A percentile compares a stretch with the other conserved stretches of the same genome.
phyloP scores from a whole-genome alignment of 2,113 vertebrate species.

The Ammodytes marinus region DNA sequence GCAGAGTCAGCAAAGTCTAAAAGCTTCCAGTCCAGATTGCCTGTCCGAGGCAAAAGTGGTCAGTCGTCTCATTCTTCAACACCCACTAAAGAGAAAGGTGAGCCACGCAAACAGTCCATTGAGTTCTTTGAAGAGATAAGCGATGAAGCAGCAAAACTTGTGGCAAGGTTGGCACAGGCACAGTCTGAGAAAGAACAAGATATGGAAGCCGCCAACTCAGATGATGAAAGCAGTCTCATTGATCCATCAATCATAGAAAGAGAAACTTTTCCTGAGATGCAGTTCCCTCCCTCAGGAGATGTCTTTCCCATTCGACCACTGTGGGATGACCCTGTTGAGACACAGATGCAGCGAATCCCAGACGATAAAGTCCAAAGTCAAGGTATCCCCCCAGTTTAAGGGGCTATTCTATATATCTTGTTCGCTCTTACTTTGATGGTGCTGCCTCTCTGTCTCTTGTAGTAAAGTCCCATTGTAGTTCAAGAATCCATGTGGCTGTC shows the following conservation, averaged over 20 bases:
- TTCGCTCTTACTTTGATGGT: slow-evolving; percentile 86
- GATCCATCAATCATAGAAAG: slow-evolving; percentile 95
- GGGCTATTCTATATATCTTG: slow-evolving; percentile 90
- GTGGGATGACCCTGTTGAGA: slow-evolving; percentile 98
- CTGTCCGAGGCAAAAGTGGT: slow-evolving; percentile 89
- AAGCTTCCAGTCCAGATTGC: slow-evolving; percentile 91
- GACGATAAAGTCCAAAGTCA: slow-evolving; percentile 95
- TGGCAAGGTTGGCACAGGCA: slow-evolving; percentile 92
- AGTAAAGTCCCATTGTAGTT: slow-evolving; percentile 76
- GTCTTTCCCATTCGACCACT: slow-evolving; percentile 97
- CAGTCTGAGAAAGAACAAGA: slow-evolving; percentile 90
- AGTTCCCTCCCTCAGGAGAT: slow-evolving; percentile 93
- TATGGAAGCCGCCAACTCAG: slow-evolving; percentile 83
- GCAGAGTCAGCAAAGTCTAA: slow-evolving; percentile 89
- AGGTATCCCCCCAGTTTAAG: slow-evolving; percentile 95
- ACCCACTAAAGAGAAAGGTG: slow-evolving; percentile 88
- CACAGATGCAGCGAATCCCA: slow-evolving; percentile 98
- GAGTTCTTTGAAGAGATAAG: slow-evolving; percentile 98
- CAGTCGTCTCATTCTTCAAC: slow-evolving; percentile 75
- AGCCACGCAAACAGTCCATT: slow-evolving; percentile 89
- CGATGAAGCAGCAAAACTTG: slow-evolving; percentile 95
- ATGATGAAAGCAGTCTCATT: slow-evolving; percentile 96
- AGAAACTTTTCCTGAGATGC: slow-evolving; percentile 90
- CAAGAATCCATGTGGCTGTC: slow-evolving; percentile 82
- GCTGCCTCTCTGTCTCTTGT: slow-evolving; percentile 86